Evolutionary conservation across 2,113 vertebrate species (phyloP).

Genomic region (Anser brachyrhynchus): DNA sequence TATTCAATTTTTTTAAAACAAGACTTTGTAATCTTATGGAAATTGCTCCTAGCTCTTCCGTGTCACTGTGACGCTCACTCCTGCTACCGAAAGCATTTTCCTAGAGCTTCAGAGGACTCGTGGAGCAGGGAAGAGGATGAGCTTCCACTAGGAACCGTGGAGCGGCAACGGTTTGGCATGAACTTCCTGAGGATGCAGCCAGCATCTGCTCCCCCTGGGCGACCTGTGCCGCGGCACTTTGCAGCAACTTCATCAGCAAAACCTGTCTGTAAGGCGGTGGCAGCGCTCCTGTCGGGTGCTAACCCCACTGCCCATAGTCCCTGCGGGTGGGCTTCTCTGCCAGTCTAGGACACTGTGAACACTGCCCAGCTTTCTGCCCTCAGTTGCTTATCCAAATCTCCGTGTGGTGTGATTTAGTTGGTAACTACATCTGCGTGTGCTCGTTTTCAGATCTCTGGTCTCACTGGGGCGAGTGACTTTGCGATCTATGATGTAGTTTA

Average conservation of each 20-base stretch:
- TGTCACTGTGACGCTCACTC: rapidly evolving
- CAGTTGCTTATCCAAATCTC: background rate
- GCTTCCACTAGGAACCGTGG: background rate
- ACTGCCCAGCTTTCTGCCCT: rapidly evolving
- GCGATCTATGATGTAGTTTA: background rate
- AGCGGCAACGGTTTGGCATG: background rate
- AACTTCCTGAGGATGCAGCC: rapidly evolving
- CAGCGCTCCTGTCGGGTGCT: rapidly evolving
- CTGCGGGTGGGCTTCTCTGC: background rate
- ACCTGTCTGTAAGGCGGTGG: background rate
- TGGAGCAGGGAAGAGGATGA: background rate
- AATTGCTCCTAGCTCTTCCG: background rate
- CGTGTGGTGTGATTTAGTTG: background rate
- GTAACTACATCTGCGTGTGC: no score
- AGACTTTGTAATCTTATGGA: background rate
- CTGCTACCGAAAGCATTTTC: background rate
- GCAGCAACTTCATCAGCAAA: background rate
- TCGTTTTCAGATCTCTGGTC: background rate
- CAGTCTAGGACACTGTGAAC: rapidly evolving
- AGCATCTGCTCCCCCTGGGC: background rate
- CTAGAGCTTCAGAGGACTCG: background rate
- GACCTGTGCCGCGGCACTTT: rapidly evolving
- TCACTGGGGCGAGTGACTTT: background rate
- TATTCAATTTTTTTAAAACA: background rate
- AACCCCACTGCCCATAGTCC: no score